Evolutionary conservation across 2,113 vertebrate species (phyloP), one percentile per base, ranked within the genome.

Genomic region (Oxygymnocypris stewartii): DNA sequence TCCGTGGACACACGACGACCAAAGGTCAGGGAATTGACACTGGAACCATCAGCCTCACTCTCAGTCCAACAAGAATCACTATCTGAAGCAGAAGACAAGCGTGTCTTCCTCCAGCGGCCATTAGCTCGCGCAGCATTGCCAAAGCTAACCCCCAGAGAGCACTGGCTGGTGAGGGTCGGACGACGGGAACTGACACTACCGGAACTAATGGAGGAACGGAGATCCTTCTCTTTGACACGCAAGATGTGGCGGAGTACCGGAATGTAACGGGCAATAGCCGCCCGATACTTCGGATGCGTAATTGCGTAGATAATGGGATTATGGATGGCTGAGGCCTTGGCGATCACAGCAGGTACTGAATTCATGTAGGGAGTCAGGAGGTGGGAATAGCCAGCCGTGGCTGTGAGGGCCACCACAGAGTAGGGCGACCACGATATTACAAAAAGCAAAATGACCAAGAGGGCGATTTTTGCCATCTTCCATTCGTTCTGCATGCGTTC

Each of bases 221-320:
- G 86, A 31, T 87, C 94, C 89, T 91, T 94, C 49, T 89, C 89
- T 0, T 93, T 91, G 80, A 95, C 87, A 16, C 95, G 91, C 82
- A 96, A 91, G 63, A 97, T 87, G 74, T 85, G 8, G 65, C 94
- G 84, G n/a, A 96, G 92, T 88, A 94, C 92, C 14, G 95, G 96
- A 85, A 96, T 89, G 37, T 96, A 92, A 51, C 94, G 95, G 79
- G 93, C 95, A 42, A 96, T 96, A 67, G 95, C 96, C 88, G 90
- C 87, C 93, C 95, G 94, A 91, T 96, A 96, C 90, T 96, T 96
- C 57, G 96, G 96, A 86, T 97, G 96, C 23, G 92, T 94, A 87
- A 97, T 95, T 88, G 96, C 96, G 0, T 97, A 97, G 89, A 97
- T 94, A 59, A 97, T 96, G 67, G 96, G 96, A 90, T 97, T 97